A percentile compares a stretch with the other conserved stretches of the same genome.
phyloP scores from a whole-genome alignment of 2,888 invertebrate species.

The Cataglyphis albicans region DNA sequence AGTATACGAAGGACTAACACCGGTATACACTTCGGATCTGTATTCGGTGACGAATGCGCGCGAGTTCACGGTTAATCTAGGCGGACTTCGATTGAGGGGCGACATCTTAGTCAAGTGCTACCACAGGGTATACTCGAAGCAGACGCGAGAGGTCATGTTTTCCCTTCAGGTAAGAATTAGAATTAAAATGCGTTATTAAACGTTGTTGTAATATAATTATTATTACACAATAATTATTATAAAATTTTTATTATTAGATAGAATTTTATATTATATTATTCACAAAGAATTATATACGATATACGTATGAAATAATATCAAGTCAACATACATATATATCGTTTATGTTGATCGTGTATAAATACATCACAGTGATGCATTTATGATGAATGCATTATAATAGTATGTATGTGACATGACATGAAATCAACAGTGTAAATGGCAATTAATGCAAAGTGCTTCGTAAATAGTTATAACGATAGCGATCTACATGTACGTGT shows the following conservation, averaged over 20 bases:
- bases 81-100: conserved; percentile 91
- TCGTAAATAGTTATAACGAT: conserved; percentile 44
- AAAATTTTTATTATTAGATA: conserved; percentile 1
- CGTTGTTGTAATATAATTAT: too few relatives aligned
- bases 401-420: not conserved
- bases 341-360: not conserved
- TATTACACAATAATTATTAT: not conserved
- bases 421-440: conserved; percentile 31
- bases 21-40: conserved; percentile 93
- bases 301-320: not conserved
- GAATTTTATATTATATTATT: not conserved
- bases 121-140: conserved; percentile 88
- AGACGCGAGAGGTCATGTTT: conserved; percentile 85
- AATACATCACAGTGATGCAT: conserved; percentile 26
- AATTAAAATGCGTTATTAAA: not conserved
- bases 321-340: not conserved
- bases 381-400: not conserved
- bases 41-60: conserved; percentile 87
- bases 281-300: not conserved
- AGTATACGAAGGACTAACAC: conserved; percentile 96
- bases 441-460: conserved; percentile 31
- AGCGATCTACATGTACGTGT: conserved; percentile 2
- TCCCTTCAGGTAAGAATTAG: conserved; percentile 82
- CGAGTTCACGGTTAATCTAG: conserved; percentile 91
- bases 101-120: conserved; percentile 97